phyloP scores from a whole-genome alignment of 1,140 invertebrate species.

The Drosophila ananassae region DNA sequence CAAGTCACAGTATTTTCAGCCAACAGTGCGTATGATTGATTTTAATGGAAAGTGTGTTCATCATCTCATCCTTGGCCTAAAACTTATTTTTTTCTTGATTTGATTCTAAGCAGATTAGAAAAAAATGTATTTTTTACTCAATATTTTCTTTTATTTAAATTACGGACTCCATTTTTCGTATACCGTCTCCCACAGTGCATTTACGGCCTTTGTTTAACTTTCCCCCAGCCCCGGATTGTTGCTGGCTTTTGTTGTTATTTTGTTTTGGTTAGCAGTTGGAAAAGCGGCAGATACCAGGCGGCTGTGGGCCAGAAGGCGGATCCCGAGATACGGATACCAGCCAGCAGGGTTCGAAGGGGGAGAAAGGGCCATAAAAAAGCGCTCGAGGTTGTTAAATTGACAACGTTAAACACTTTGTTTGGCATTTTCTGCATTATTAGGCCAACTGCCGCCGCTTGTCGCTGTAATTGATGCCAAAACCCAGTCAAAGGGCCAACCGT shows the following conservation, averaged over 20 bases:
- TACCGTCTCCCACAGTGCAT: conserved; percentile 50
- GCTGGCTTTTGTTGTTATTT: conserved; percentile 50
- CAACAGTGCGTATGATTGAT: neutral
- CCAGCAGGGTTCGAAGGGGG: neutral
- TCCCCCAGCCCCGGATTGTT: conserved; percentile 45
- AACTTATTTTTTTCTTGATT: neutral
- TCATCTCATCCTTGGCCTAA: neutral
- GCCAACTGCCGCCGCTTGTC: conserved; percentile 69
- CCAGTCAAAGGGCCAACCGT: conserved; percentile 14
- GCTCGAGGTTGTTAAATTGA: conserved; percentile 82
- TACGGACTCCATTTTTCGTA: neutral
- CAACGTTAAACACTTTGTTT: conserved; percentile 83
- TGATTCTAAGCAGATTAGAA: neutral
- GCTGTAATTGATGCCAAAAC: conserved; percentile 73
- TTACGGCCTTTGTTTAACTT: conserved; percentile 71
- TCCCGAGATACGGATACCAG: neutral
- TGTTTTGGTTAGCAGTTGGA: conserved; percentile 51
- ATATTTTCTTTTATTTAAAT: too few relatives aligned
- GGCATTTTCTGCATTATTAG: conserved; percentile 82
- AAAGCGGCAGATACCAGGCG: conserved; percentile 20
- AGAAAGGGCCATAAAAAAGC: conserved; percentile 68
- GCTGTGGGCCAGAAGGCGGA: neutral
- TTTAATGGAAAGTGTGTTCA: neutral
- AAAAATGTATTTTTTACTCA: neutral
- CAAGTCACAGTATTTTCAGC: too few relatives aligned